A percentile compares a stretch with the other conserved stretches of the same genome.
Conservation (phyloP, 2,797 vertebrate species). For the Hybognathus amarus region DNA sequence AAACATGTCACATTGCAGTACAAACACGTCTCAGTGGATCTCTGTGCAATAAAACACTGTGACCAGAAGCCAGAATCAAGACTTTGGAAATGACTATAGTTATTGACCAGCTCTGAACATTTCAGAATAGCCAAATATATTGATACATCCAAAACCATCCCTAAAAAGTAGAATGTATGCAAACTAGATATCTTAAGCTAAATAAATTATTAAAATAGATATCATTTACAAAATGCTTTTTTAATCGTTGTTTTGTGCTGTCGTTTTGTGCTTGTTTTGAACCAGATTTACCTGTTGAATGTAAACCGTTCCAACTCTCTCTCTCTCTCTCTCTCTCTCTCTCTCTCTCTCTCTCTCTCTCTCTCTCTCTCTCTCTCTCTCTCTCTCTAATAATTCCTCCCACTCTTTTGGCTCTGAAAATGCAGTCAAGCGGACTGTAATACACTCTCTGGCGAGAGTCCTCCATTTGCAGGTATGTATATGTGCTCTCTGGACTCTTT, state of each 20-base stretch:
- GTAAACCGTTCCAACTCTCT: not conserved
- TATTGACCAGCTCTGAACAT: not conserved
- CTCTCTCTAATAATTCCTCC: constrained; percentile 23
- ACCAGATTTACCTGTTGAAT: constrained; percentile 33
- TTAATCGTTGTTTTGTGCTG: too few species aligned
- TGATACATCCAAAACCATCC: not conserved
- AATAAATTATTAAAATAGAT: not conserved
- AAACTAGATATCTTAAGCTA: not conserved
- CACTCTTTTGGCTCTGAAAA: constrained; percentile 46
- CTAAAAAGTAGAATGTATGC: too few species aligned
- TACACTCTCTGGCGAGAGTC: constrained; percentile 34
- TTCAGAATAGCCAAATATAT: not conserved
- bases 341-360: too few species aligned
- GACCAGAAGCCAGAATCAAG: not conserved
- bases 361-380: not conserved
- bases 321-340: too few species aligned
- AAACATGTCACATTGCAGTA: not conserved
- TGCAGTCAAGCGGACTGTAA: constrained; percentile 53
- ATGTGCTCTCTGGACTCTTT: constrained; percentile 58
- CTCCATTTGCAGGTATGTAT: constrained; percentile 61
- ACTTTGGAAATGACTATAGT: too few species aligned
- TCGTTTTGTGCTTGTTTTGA: not conserved
- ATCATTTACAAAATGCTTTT: not conserved
- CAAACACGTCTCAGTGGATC: not conserved
- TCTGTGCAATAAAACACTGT: not conserved